Evolutionary conservation across 1,140 invertebrate species (phyloP), one percentile per base, ranked within the genome.

Genomic region (Colletes gigas): DNA sequence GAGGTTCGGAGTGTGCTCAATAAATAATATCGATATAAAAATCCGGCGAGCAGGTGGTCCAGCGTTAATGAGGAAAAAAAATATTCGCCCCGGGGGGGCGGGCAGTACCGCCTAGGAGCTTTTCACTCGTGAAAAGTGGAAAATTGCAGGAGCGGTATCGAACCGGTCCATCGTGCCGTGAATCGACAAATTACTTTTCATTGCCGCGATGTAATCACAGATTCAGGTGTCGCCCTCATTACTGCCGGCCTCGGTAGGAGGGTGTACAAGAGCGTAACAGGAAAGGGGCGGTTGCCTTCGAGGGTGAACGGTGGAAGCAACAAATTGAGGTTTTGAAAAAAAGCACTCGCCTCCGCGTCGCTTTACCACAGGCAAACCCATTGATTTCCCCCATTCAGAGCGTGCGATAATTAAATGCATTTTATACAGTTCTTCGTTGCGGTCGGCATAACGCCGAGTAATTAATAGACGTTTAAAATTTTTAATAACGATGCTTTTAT

Each of bases 401-500:
- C 78, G 80, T 83, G 83, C 88, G 85, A 92, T 91, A 92, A 92
- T 92, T 92, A 92, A 92, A 92, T 91, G 89, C 89, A 91, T 91
- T 92, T 92, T 90, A 91, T 87, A 87, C 85, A 88, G 83, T 81
- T 66, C 86, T 88, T 88, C 69, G 84, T 76, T 30, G 80, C 77
- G 75, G 83, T 81, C 72, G 85, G 82, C 85, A 86, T 91, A 90
- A 89, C 88, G 79, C 78, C 86, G 77, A 89, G 90, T 92, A 92
- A 92, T 92, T 92, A 92, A 91, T 92, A 90, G 90, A 92, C 88
- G 92, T 92, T 92, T 90, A 92, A 92, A 92, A 86, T 92, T 91
- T 92, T 93, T 92, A 91, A 92, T 92, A 91, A 92, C 90, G 90
- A 88, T 87, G 87, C 90, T 91, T 91, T 92, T 90, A 91, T 90